Base-by-base conservation (phyloP, 2,113 vertebrate genomes). In the Nymphicus hollandicus region DNA sequence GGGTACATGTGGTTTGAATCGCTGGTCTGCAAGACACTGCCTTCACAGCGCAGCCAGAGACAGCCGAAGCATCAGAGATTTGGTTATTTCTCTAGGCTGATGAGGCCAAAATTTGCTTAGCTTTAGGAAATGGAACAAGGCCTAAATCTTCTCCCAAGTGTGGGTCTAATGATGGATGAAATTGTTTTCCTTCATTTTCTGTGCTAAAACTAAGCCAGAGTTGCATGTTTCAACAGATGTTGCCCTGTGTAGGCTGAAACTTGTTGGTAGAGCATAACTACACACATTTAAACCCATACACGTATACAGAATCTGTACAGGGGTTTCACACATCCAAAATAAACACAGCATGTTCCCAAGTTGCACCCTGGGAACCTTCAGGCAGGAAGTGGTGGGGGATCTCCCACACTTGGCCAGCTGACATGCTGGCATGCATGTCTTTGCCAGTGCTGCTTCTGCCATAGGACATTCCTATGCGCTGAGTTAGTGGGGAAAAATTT, bases 391-490 rank as follows among this genome's bases (percentile, higher is more conserved):
- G 63, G 78, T 61, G 91, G 93, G 92, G 95, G 83, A 96, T 94
- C 92, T 95, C 89, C 94, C 84, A 88, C 7, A 46, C 95, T 92
- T 88, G 95, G 96, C 95, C 95, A 89, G 91, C 91, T 91, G 89
- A 96, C 91, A 95, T 87, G 81, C 84, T 95, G 96, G 91, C 91
- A 96, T 37, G 77, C 31, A 3, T 74, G 91, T 80, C 89, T 91
- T 68, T 91, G 91, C 90, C 95, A 96, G 91, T 12, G 74, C 79
- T 91, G 28, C 91, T 66, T 81, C 13, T 95, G 94, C 94, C 96
- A 93, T 79, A 87, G 91, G 66, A 97, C 92, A 95, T 96, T 96
- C 96, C 95, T 92, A 20, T 58, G 88, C 78, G 91, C 85, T 96
- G 93, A 96, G 89, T 95, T 96, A 77, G 47, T 23, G n/a, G 74